Evolutionary conservation across 2,797 vertebrate species (phyloP), one percentile per base, ranked within the genome.

Genomic region (Ceyx erithaca): DNA sequence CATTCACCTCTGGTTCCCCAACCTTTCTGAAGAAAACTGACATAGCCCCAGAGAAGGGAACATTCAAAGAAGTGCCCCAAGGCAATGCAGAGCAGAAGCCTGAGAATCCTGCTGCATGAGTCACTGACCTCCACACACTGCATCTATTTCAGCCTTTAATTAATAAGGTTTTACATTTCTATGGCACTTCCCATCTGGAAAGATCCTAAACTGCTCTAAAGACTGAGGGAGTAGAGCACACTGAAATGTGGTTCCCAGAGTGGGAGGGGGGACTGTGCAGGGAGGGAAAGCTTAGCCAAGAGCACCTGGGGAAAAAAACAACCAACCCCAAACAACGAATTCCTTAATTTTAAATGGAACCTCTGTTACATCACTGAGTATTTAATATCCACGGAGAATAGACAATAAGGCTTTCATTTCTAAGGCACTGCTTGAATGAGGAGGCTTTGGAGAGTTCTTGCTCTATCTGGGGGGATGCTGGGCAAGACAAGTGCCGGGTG

Each of bases 41-140:
- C 81, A 71, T 64, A 89, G 81, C 94, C 92, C 77, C 40, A 18
- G 91, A 95, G 92, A 95, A 96, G 66, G 71, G 80, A 95, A 67
- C 92, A 94, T 93, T 92, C 90, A 62, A 79, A 89, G 68, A 87
- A 95, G 70, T 0, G 0, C 73, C 92, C 95, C 6, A 59, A 82
- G 85, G 92, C 95, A 87, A 88, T 71, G 86, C 93, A 54, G 51
- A 94, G 77, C 84, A 92, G 87, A 86, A 95, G 90, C 81, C 78
- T 72, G 91, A 94, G 85, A 92, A 91, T 96, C 85, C 31, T 83
- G 52, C 87, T 79, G 79, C 85, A 85, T 95, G 94, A 96, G 93
- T 96, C 94, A 93, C 86, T 95, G 95, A 94, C 94, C 93, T 92
- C 94, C 85, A 77, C 88, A 92, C 71, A 68, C 71, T 82, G 81